Percentiles rank a stretch among this genome's conserved stretches.
Conservation (phyloP, 2,888 invertebrate species). For the Strigamia transsilvanica region DNA sequence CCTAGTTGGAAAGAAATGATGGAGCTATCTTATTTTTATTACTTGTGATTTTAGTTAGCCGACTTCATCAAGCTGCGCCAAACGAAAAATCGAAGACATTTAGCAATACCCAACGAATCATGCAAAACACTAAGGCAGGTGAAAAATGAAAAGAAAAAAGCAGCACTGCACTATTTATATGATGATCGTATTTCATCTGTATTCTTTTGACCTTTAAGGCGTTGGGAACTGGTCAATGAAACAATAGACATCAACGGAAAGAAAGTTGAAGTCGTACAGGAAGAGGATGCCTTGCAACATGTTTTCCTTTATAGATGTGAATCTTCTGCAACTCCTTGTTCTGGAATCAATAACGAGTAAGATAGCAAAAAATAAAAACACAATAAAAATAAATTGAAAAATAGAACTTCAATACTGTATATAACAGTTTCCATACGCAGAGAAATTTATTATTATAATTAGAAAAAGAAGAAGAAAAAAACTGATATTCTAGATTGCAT, state of each 20-base stretch:
- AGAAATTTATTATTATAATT: not conserved
- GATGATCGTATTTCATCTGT: not conserved
- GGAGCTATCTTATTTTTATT: too few species aligned
- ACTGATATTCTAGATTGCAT: too few species aligned
- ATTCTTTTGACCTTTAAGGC: constrained; percentile 52
- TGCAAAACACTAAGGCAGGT: constrained; percentile 17
- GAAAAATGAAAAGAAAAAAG: constrained; percentile 1
- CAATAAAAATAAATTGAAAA: not conserved
- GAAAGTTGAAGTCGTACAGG: constrained; percentile 56
- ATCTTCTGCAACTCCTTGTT: constrained; percentile 53
- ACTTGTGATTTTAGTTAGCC: not conserved
- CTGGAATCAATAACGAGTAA: constrained; percentile 54
- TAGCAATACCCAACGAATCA: constrained; percentile 39
- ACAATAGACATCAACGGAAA: constrained; percentile 56
- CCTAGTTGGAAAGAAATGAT: too few species aligned
- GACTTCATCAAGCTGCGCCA: not conserved
- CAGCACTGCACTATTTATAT: not conserved
- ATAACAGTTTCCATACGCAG: not conserved
- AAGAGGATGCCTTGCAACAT: constrained; percentile 55
- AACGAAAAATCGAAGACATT: constrained; percentile 33
- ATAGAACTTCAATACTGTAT: not conserved
- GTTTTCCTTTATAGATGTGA: constrained; percentile 57
- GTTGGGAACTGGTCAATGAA: constrained; percentile 56
- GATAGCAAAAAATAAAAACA: not conserved
- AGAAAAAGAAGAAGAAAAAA: too few species aligned